Conservation (phyloP, 2,888 invertebrate genomes). For the Apeira syringaria region DNA sequence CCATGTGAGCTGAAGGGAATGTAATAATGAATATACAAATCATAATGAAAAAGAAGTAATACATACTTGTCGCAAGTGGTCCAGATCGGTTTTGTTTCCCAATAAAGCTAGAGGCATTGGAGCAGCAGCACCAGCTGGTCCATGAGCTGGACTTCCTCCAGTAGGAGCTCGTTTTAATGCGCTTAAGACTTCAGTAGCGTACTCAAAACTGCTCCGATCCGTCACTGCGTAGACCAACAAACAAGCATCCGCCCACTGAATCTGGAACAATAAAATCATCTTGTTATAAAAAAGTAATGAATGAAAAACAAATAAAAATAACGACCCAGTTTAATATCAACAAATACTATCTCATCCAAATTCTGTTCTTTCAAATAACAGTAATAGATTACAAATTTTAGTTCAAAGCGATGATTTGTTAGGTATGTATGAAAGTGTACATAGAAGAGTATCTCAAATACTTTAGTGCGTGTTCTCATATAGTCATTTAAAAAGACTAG, state of each 20-base stretch:
- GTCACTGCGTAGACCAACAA: conserved; percentile 91
- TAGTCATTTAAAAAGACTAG: conserved; percentile 49
- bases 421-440: conserved; percentile 8
- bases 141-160: conserved; percentile 82
- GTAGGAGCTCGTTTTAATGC: conserved; percentile 83
- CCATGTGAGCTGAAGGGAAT: no score
- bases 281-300: conserved; percentile 1
- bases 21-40: no score
- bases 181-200: conserved; percentile 85
- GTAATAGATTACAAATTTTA: conserved; percentile 11
- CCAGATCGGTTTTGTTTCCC: conserved; percentile 92
- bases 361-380: no score
- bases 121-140: conserved; percentile 77
- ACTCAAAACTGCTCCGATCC: conserved; percentile 87
- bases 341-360: no score
- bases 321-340: conserved; percentile 10
- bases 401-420: conserved; percentile 12
- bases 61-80: conserved; percentile 88
- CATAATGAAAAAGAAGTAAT: no score
- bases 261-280: conserved; percentile 62
- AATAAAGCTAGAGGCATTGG: conserved; percentile 86
- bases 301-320: conserved; percentile 10
- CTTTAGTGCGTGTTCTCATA: conserved; percentile 31
- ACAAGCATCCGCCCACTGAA: conserved; percentile 91
- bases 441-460: conserved; percentile 23